Evolutionary conservation across 2,797 vertebrate species (phyloP).

Genomic region (Lepidocolaptes lacrymiger): DNA sequence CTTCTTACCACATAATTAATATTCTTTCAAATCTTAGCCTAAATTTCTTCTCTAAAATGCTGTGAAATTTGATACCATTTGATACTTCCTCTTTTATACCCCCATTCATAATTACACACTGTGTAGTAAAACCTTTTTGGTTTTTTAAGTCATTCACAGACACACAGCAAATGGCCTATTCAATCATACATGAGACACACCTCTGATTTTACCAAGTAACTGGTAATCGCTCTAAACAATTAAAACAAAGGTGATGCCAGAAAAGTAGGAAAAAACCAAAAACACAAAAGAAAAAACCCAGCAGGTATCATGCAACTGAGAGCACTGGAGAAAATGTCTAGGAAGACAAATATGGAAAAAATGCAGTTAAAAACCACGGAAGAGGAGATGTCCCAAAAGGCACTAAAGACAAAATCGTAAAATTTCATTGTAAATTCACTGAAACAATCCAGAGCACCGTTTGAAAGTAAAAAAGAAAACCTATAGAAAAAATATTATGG

Average conservation of each 20-base stretch:
- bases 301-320: not conserved
- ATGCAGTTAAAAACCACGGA: not conserved
- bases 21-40: not conserved
- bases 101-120: not conserved
- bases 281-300: rapidly evolving
- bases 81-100: not conserved
- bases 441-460: not conserved
- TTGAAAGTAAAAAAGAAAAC: not conserved
- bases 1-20: not conserved
- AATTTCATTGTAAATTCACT: not conserved
- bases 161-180: not conserved
- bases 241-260: not conserved
- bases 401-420: not conserved
- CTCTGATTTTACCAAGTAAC: not conserved
- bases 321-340: not conserved
- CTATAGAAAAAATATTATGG: not conserved
- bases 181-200: not conserved
- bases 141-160: not conserved
- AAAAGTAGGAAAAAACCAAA: not conserved
- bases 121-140: not conserved
- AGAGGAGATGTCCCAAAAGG: not conserved
- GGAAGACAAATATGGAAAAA: not conserved
- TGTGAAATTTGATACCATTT: no score
- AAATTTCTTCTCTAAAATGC: not conserved
- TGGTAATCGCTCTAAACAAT: not conserved